Evolutionary conservation across 2,888 invertebrate genomes (phyloP).

Genomic region (Hyles lineata): DNA sequence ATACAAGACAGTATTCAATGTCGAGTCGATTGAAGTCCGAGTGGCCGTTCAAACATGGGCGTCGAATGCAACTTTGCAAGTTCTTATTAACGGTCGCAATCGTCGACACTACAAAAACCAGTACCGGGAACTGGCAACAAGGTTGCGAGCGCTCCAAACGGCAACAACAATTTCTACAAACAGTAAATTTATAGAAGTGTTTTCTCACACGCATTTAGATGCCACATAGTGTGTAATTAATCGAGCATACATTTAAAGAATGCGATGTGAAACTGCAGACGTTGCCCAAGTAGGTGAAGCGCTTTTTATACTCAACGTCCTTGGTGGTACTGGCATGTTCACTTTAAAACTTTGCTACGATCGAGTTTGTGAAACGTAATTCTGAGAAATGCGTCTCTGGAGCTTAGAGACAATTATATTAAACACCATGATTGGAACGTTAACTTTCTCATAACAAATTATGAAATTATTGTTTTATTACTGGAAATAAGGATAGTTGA

Average conservation of each 20-base stretch:
- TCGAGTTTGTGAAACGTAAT: conserved; percentile 24
- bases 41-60: conserved; percentile 5
- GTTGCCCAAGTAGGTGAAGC: conserved; percentile 21
- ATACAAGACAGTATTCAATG: conserved; percentile 34
- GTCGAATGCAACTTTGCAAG: conserved; percentile 41
- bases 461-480: neutral
- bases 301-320: conserved; percentile 15
- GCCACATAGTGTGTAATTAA: conserved; percentile 23
- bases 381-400: neutral
- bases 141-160: conserved; percentile 39
- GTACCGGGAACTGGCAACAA: conserved; percentile 48
- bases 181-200: conserved; percentile 35
- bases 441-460: neutral
- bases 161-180: conserved; percentile 50
- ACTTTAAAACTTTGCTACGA: conserved; percentile 8
- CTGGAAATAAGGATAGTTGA: neutral
- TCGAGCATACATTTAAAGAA: conserved; percentile 28
- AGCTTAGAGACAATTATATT: conserved; percentile 9
- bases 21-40: conserved; percentile 7
- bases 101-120: conserved; percentile 55
- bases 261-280: conserved; percentile 15
- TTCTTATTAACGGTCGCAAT: conserved; percentile 52
- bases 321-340: neutral
- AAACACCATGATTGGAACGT: neutral
- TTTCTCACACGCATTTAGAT: conserved; percentile 38